Conservation (phyloP, 2,888 invertebrate species). For the Agonopterix alstromeriana region DNA sequence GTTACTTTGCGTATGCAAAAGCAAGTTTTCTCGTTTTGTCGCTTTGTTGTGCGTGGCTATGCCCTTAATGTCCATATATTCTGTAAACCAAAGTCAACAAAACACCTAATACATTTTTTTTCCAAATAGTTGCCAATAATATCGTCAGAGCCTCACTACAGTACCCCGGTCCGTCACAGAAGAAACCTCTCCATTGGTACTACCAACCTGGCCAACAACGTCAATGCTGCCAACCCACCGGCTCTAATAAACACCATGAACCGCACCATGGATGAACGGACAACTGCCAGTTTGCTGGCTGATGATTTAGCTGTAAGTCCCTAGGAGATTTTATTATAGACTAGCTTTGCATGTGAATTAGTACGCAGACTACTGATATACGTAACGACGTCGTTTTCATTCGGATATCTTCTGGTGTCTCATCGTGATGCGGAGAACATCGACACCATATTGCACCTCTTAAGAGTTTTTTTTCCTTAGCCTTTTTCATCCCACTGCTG, state of each 20-base stretch:
- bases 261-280: slow-evolving; percentile 77
- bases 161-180: slow-evolving; percentile 66
- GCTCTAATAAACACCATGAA: slow-evolving; percentile 59
- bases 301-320: slow-evolving; percentile 75
- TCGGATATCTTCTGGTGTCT: no score
- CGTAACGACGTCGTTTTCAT: no score
- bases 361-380: no score
- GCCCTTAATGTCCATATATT: no score
- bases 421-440: no score
- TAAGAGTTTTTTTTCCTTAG: no score
- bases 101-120: background rate
- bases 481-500: no score
- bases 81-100: no score
- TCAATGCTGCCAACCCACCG: slow-evolving; percentile 38
- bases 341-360: background rate
- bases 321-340: background rate
- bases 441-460: no score
- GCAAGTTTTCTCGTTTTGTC: no score
- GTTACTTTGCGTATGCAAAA: no score
- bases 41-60: no score
- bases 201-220: slow-evolving; percentile 53
- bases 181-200: slow-evolving; percentile 69
- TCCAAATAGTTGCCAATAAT: slow-evolving; percentile 1
- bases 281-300: slow-evolving; percentile 73
- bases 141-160: slow-evolving; percentile 64